Conservation (phyloP, 1,140 invertebrate species). For the Trichoplusia ni region DNA sequence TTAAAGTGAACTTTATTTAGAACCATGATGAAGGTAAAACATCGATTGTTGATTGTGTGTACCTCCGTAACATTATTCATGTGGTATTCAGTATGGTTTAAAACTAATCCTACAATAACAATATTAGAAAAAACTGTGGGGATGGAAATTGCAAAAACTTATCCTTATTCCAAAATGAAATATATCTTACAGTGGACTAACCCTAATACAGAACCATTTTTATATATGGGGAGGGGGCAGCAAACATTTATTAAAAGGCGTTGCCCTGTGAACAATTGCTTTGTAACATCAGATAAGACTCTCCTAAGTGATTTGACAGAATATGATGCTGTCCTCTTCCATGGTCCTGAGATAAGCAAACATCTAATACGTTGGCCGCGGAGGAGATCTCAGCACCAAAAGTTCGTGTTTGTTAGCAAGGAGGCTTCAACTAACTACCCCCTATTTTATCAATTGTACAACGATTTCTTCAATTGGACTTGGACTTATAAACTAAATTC, state of each 20-base stretch:
- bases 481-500: slow-evolving; percentile 85
- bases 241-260: slow-evolving; percentile 25
- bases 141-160: too few species aligned
- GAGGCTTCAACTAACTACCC: slow-evolving; percentile 65
- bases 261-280: slow-evolving; percentile 35
- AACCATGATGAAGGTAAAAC: too few species aligned
- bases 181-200: slow-evolving; percentile 33
- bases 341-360: slow-evolving; percentile 31
- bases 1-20: too few species aligned
- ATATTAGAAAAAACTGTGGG: too few species aligned
- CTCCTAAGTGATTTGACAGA: slow-evolving; percentile 27
- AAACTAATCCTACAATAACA: too few species aligned
- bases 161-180: too few species aligned
- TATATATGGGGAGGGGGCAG: slow-evolving; percentile 28
- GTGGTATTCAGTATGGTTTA: too few species aligned
- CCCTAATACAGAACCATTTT: slow-evolving; percentile 21
- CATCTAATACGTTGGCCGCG: slow-evolving; percentile 38
- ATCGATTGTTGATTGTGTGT: too few species aligned
- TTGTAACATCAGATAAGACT: slow-evolving; percentile 24
- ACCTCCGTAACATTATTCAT: too few species aligned
- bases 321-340: slow-evolving; percentile 43
- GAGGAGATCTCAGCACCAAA: slow-evolving; percentile 50
- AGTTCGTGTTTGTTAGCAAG: slow-evolving; percentile 65
- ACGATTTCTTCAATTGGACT: slow-evolving; percentile 83
- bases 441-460: slow-evolving; percentile 31